Percentiles rank a stretch among this genome's conserved stretches.
Evolutionary conservation across 2,888 invertebrate species (phyloP).

Genomic region (Metellina segmentata): DNA sequence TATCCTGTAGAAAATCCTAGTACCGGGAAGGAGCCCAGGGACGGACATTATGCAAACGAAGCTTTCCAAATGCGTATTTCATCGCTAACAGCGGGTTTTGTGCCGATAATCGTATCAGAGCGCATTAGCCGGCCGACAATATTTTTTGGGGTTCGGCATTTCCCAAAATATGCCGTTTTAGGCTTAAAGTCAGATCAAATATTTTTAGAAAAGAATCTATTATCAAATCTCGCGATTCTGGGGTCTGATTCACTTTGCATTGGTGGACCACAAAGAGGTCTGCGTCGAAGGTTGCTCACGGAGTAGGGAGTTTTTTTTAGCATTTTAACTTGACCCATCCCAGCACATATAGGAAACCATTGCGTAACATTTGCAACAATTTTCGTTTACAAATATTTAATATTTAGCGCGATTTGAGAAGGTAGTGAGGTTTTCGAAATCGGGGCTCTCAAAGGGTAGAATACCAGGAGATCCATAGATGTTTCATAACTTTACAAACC

Average conservation of each 20-base stretch:
- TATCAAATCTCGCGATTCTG: conserved; percentile 28
- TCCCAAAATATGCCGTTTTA: conserved; percentile 40
- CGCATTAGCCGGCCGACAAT: conserved; percentile 67
- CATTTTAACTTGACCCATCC: too few relatives aligned
- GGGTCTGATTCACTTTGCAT: not conserved
- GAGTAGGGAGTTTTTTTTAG: too few relatives aligned
- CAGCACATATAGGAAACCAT: too few relatives aligned
- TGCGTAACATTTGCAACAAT: too few relatives aligned
- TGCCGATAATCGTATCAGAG: conserved; percentile 73
- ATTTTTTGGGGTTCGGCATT: conserved; percentile 59
- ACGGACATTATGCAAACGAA: conserved; percentile 75
- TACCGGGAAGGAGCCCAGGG: conserved; percentile 45
- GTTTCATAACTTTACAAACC: too few relatives aligned
- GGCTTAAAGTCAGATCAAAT: conserved; percentile 62
- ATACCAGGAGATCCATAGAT: too few relatives aligned
- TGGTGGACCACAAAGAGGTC: not conserved
- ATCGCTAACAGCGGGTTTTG: conserved; percentile 67
- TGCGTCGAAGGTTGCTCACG: too few relatives aligned
- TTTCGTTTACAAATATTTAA: too few relatives aligned
- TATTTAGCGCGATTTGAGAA: too few relatives aligned
- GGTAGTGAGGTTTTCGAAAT: too few relatives aligned
- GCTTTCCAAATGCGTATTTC: conserved; percentile 73
- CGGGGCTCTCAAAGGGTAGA: too few relatives aligned
- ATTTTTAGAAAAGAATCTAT: conserved; percentile 50
- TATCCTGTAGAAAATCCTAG: conserved; percentile 50